Evolutionary conservation across 2,888 invertebrate species (phyloP), one percentile per base, ranked within the genome.

Genomic region (Ypsolopha sequella): DNA sequence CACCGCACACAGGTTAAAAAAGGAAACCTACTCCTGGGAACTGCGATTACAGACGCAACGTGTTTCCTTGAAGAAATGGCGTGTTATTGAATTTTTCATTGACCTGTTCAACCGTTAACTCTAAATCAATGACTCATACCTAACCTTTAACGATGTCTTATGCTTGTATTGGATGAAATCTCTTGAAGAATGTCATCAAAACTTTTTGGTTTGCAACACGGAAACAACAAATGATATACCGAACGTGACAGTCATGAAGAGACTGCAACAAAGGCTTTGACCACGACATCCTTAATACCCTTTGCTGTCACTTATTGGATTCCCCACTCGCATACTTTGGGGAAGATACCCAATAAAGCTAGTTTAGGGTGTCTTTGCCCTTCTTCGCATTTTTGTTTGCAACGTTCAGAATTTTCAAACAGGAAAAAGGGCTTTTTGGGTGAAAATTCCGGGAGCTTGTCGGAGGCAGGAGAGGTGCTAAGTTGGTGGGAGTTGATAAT

Each of bases 401-500:
- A 72, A 74, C 72, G 75, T 63, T 67, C 67, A 70, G 78, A 80
- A 81, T 79, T 81, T 76, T 74, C 73, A 79, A 82, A 77, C 67
- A 73, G 72, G 74, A 72, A 72, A 60, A 68, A 67, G 64, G 61
- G 69, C 63, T 44, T 70, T 72, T 73, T 70, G 60, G 66, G 68
- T 65, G 70, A 6, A 67, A 74, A 76, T 80, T 78, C 75, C 73
- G 51, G 70, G 70, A 71, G 73, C 72, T 71, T 69, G 67, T 70
- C 65, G 60, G 61, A 63, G 60, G 60, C 66, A 66, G 66, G 73
- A 75, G 76, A 80, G 80, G 80, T 80, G 76, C 68, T 65, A 82
- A 80, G 76, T 79, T 80, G 62, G 73, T 73, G 63, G 70, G 76
- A 81, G 80, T 80, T 79, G 77, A 78, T 84, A 84, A 86, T 85